Evolutionary conservation across 2,888 invertebrate species (phyloP), one percentile per base, ranked within the genome.

Genomic region (Spicauda simplicius): DNA sequence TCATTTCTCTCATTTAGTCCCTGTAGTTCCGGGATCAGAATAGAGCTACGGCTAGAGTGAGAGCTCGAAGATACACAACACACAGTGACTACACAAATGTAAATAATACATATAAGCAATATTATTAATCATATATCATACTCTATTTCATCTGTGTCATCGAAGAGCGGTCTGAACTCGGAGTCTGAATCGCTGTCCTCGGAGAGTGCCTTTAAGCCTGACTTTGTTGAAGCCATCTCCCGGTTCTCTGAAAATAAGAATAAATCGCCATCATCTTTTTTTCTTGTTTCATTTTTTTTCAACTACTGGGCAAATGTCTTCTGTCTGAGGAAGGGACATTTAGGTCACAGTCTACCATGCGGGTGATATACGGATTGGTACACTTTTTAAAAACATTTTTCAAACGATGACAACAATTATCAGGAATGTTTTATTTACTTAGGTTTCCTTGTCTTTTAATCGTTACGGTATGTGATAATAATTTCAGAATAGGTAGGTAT

Each of bases 71-170:
- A 1, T 33, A 33, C 33, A 25, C 10, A 33, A 1, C 33, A 48
- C 16, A 16, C 8, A 5, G 11, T 16, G 12, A 48, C 48, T 16
- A 48, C 16, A 48, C 16, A 48, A 5, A 48, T 5, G 12, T 16
- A 16, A 0, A 48, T 16, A 48, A 16, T 33, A n/a, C n/a, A 30
- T 30, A 33, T 33, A 33, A 33, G 8, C n/a, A n/a, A 3, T 7
- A 48, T 6, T 48, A 48, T 48, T 7, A 0, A 10, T 18, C 1
- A 48, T 16, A 16, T 48, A 50, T 18, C 83, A 74, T 84, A 92
- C 92, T 91, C 85, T 77, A 86, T 74, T 72, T 91, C 92, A 56
- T 91, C 91, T 18, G 73, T 73, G 61, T 93, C 91, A 62, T 92
- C 91, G 69, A 85, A 90, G 0, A 88, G 77, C 2, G 87, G 90